Percentiles rank a stretch among this genome's conserved stretches.
Evolutionary conservation across 2,888 invertebrate species (phyloP).

Genomic region (Petrolisthes cinctipes): DNA sequence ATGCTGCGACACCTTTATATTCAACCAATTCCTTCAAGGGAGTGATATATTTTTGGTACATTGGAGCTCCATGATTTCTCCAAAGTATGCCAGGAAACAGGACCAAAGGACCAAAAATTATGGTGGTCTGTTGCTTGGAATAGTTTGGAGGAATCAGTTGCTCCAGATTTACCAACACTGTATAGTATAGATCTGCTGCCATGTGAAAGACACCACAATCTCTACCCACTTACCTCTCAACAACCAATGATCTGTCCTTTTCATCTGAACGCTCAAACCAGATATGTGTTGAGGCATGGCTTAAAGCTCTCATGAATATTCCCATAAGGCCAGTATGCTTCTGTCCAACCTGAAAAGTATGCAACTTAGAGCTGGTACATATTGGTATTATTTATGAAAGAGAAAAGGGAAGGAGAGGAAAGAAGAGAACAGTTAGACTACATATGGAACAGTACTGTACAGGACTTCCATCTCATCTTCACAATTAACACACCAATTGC

Average conservation of each 20-base stretch:
- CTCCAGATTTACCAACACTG: too few species aligned
- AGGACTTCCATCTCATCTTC: neutral
- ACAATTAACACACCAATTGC: too few species aligned
- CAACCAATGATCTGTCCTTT: conserved; percentile 70
- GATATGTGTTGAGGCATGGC: conserved; percentile 73
- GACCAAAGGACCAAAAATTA: too few species aligned
- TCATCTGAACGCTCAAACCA: conserved; percentile 76
- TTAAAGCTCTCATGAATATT: conserved; percentile 73
- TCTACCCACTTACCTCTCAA: conserved; percentile 74
- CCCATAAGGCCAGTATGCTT: conserved; percentile 74
- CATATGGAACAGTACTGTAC: neutral
- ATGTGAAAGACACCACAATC: too few species aligned
- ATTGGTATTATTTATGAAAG: neutral
- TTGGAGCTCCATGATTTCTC: too few species aligned
- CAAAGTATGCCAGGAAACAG: too few species aligned
- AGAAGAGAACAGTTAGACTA: neutral
- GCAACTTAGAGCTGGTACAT: conserved; percentile 8
- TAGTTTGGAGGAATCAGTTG: too few species aligned
- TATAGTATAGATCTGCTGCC: too few species aligned
- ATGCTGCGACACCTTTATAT: too few species aligned
- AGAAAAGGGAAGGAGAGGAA: neutral
- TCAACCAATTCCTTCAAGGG: too few species aligned
- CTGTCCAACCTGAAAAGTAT: conserved; percentile 71
- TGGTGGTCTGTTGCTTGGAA: too few species aligned
- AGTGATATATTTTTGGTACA: too few species aligned